Percentiles rank a stretch among this genome's conserved stretches.
Evolutionary conservation across 2,797 vertebrate species (phyloP).

Genomic region (Spatula versicolor): DNA sequence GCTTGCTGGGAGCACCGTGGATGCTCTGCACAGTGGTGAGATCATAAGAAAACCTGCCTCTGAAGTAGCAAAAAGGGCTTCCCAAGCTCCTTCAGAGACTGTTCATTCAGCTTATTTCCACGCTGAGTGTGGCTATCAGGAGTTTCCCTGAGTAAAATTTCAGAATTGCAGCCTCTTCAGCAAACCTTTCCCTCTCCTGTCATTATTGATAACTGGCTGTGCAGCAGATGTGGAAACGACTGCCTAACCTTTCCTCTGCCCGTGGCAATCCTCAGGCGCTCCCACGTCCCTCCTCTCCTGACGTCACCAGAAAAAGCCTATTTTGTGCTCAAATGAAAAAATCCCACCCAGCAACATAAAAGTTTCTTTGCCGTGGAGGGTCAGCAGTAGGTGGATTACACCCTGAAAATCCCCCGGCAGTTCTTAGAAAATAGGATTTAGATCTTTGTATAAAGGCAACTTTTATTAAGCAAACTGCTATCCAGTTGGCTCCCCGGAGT

Average conservation of each 20-base stretch:
- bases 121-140: accelerated
- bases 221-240: background rate
- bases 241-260: background rate
- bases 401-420: conserved; percentile 59
- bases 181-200: background rate
- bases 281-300: background rate
- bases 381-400: conserved; percentile 47
- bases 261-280: background rate
- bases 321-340: background rate
- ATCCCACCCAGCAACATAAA: background rate
- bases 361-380: conserved; percentile 8
- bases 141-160: background rate
- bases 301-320: background rate
- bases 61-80: background rate
- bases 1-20: background rate
- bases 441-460: conserved; percentile 60
- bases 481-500: conserved; percentile 48
- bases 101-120: background rate
- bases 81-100: background rate
- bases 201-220: background rate
- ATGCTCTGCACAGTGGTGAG: background rate
- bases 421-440: conserved; percentile 74
- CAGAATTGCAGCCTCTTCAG: background rate
- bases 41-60: background rate
- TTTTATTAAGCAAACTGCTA: conserved; percentile 65